Evolutionary conservation across 2,888 invertebrate species (phyloP), one percentile per base, ranked within the genome.

Genomic region (Rhagonycha lutea): DNA sequence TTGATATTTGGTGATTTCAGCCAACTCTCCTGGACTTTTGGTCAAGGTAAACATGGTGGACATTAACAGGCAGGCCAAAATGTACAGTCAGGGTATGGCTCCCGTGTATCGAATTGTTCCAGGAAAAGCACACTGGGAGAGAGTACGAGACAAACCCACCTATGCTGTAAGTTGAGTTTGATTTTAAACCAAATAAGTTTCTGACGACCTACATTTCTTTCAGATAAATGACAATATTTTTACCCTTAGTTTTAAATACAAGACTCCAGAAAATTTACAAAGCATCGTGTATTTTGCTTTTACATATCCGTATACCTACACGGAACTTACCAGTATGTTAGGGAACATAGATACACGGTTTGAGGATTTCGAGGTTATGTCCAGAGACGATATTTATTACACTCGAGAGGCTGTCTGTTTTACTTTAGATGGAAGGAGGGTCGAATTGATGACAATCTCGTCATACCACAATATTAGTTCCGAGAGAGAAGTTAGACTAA

Each of bases 41-140:
- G 91, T 96, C 81, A 94, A 94, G 87, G 89, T 97, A 80, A 96
- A 96, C 87, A 90, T 97, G 74, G 92, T 96, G 85, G 96, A 97
- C 88, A 88, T 97, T 80, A 97, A 97, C 88, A 93, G 94, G 81
- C 97, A 97, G 89, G 93, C 94, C 72, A 96, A 96, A 88, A 93
- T 97, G 90, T 97, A 94, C 87, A 94, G 94, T 84, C 96, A 97
- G 86, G 97, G 97, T 62, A 96, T 96, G 96, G 93, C 93, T 24
- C 96, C 96, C 0, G 95, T 96, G 26, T 94, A 90, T 78, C 90
- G 92, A 81, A 91, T 93, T 7, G 86, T 95, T 73, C 96, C 96
- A 10, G 94, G 94, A 12, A 92, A 92, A 84, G 91, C 92, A 9
- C 92, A 93, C 81, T 97, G 97, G 96, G 95, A 96, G 82, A 89